phyloP scores from a whole-genome alignment of 1,140 invertebrate species.

The Goniozus legneri region DNA sequence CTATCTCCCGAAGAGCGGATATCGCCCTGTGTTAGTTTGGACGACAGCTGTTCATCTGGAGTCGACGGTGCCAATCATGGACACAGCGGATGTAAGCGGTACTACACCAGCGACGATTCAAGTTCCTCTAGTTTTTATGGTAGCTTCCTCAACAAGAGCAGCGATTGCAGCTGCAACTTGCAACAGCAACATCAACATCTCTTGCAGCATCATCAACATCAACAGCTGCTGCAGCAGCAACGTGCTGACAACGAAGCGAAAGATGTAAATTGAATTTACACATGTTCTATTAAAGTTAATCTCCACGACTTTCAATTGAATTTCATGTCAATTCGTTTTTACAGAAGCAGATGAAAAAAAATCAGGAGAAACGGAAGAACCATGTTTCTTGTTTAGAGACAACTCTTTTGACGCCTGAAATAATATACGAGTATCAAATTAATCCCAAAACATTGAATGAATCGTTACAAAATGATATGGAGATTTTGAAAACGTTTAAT shows the following conservation, averaged over 20 bases:
- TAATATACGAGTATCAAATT: constrained; percentile 69
- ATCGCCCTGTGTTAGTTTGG: constrained; percentile 34
- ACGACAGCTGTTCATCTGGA: constrained; percentile 29
- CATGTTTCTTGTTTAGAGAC: constrained; percentile 65
- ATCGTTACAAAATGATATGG: constrained; percentile 61
- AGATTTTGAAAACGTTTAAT: constrained; percentile 58
- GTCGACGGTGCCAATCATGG: constrained; percentile 16
- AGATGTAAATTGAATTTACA: too few relatives aligned
- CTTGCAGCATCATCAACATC: not conserved
- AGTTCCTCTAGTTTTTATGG: constrained; percentile 52
- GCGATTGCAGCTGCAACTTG: constrained; percentile 35
- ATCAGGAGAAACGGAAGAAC: constrained; percentile 30
- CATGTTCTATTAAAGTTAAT: not conserved
- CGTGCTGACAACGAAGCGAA: not conserved
- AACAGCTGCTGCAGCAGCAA: too few relatives aligned
- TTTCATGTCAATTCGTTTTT: not conserved
- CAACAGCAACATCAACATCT: constrained; percentile 27
- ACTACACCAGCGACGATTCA: constrained; percentile 40
- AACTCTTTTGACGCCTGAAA: constrained; percentile 62
- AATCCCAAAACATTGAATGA: constrained; percentile 60
- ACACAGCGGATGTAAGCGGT: constrained; percentile 19
- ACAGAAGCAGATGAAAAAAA: not conserved
- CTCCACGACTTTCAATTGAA: not conserved
- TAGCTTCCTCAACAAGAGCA: constrained; percentile 46
- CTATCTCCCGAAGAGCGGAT: constrained; percentile 28